Percentiles rank a stretch among this genome's conserved stretches.
phyloP scores from a whole-genome alignment of 2,113 vertebrate genomes.

The Pongo pygmaeus region DNA sequence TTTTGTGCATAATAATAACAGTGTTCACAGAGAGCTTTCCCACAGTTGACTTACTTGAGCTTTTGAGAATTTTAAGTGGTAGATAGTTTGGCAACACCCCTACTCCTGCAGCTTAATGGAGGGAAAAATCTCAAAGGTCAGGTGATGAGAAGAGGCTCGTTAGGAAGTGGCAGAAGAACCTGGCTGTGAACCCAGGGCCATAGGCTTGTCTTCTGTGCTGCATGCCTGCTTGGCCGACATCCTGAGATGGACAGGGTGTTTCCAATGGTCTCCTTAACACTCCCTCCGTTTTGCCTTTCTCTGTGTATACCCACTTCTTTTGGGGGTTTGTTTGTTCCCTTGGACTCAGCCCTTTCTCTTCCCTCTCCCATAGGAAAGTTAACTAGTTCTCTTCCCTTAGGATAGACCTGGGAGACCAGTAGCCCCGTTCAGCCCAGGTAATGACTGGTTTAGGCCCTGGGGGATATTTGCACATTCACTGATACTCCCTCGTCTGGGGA shows the following conservation, averaged over 20 bases:
- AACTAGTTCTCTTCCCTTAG: not conserved
- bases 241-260: not conserved
- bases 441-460: not conserved
- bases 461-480: not conserved
- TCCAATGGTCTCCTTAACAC: not conserved
- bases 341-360: not conserved
- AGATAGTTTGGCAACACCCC: not conserved
- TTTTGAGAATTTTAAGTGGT: conserved; percentile 40
- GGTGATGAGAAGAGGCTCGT: not conserved
- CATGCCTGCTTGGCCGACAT: not conserved
- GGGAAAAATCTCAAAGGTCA: not conserved
- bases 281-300: not conserved
- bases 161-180: not conserved
- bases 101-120: not conserved
- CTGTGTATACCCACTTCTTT: not conserved
- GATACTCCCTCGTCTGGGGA: not conserved
- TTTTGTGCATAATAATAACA: not conserved
- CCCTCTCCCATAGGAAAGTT: not conserved
- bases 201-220: not conserved
- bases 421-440: not conserved
- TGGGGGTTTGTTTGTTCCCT: not conserved
- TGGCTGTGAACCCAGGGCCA: not conserved
- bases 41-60: not conserved
- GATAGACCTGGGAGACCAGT: not conserved
- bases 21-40: not conserved